Evolutionary conservation across 2,113 vertebrate genomes (phyloP).

Genomic region (Danionella cerebrum): DNA sequence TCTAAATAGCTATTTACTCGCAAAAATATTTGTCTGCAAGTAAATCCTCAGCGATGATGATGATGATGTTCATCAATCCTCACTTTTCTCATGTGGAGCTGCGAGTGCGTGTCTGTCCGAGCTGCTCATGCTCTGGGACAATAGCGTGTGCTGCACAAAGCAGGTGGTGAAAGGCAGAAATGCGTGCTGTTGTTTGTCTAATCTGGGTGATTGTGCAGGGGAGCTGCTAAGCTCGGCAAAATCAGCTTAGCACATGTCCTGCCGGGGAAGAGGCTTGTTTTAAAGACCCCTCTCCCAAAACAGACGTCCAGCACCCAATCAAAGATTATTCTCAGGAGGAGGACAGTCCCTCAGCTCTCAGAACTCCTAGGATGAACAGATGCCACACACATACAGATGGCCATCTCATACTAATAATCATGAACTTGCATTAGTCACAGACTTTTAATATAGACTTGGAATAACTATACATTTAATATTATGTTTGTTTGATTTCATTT

Average conservation of each 20-base stretch:
- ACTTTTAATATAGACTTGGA: too few relatives aligned
- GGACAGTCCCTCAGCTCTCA: background rate
- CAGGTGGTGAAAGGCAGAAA: constrained; percentile 46
- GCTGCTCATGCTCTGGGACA: constrained; percentile 38
- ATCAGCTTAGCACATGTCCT: constrained; percentile 72
- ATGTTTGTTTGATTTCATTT: too few relatives aligned
- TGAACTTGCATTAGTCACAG: too few relatives aligned
- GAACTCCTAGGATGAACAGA: background rate
- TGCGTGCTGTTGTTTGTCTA: constrained; percentile 64
- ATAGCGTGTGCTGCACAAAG: constrained; percentile 42
- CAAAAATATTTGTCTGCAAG: too few relatives aligned
- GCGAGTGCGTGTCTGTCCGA: background rate
- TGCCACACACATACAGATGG: constrained; percentile 5
- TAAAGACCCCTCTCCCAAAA: constrained; percentile 52
- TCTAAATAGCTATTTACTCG: too few relatives aligned
- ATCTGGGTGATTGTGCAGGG: constrained; percentile 66
- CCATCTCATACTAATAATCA: too few relatives aligned
- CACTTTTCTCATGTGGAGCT: too few relatives aligned
- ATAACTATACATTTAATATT: too few relatives aligned
- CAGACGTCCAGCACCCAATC: constrained; percentile 23
- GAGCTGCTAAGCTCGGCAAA: constrained; percentile 65
- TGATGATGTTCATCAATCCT: too few relatives aligned
- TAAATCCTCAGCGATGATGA: too few relatives aligned
- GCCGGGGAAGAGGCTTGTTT: constrained; percentile 68
- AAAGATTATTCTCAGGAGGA: constrained; percentile 34